Evolutionary conservation across 2,113 vertebrate genomes (phyloP).

Genomic region (Phrynosoma blainvillii): DNA sequence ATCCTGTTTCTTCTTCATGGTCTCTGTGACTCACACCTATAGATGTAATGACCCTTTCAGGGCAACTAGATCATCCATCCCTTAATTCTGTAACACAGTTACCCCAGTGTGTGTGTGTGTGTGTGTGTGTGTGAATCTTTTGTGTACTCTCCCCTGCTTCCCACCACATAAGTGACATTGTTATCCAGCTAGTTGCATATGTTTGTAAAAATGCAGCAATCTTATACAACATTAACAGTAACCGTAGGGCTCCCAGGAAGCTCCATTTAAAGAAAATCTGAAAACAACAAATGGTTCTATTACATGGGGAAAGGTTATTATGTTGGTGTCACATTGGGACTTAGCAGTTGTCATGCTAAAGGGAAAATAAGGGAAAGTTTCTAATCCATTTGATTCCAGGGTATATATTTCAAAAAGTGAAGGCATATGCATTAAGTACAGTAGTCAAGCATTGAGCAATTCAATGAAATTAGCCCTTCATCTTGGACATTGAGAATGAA

Average conservation of each 20-base stretch:
- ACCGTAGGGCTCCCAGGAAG: background rate
- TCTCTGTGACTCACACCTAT: slow-evolving; percentile 34
- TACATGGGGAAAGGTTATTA: background rate
- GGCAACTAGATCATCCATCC: no score
- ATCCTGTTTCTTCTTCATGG: slow-evolving; percentile 54
- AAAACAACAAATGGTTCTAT: background rate
- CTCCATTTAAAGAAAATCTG: background rate
- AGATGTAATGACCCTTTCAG: no score
- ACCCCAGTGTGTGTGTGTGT: no score
- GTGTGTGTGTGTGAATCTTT: background rate
- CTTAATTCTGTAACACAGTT: no score
- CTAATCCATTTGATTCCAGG: background rate
- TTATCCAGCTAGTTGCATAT: background rate
- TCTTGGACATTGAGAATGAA: background rate
- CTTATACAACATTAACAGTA: no score
- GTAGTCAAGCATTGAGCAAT: background rate
- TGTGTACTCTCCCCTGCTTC: background rate
- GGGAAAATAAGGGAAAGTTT: background rate
- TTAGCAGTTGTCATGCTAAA: background rate
- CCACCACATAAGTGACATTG: background rate
- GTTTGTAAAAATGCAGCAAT: background rate
- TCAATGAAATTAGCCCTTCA: background rate
- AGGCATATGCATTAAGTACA: background rate
- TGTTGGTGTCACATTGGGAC: background rate
- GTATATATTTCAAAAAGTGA: background rate